A percentile compares a stretch with the other conserved stretches of the same genome.
Evolutionary conservation across 64 coral and sea anemone genomes (phyloP).

Genomic region (Pocillopora damicornis): DNA sequence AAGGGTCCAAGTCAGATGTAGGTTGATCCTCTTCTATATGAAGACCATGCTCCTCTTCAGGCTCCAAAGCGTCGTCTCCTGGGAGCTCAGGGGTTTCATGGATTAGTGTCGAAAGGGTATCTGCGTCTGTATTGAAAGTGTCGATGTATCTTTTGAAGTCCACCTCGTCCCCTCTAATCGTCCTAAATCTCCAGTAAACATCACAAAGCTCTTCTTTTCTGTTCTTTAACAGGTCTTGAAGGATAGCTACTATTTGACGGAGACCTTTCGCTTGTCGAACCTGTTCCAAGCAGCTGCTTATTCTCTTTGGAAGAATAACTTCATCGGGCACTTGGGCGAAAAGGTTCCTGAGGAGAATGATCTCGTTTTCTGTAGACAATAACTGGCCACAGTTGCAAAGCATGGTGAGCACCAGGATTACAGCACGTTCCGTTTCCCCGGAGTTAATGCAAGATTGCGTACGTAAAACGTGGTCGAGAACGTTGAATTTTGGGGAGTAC

Average conservation of each 20-base stretch:
- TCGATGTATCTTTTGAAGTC: neutral
- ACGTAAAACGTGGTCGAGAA: constrained; percentile 35
- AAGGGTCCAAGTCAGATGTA: neutral
- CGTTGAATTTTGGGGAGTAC: constrained; percentile 24
- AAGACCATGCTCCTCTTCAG: neutral
- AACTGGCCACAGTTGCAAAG: constrained; percentile 73
- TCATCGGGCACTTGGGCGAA: neutral
- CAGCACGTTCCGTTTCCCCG: constrained; percentile 56
- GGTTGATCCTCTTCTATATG: neutral
- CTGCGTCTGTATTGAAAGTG: neutral
- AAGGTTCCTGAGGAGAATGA: constrained; percentile 27
- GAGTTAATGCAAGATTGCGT: neutral
- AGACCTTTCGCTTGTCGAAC: neutral
- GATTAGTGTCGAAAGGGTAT: neutral
- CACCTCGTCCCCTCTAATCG: neutral
- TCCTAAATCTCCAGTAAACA: constrained; percentile 34
- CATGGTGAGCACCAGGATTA: constrained; percentile 74
- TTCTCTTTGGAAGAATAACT: neutral
- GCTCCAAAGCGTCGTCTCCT: neutral
- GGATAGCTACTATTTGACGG: constrained; percentile 24
- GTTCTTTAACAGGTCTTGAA: constrained; percentile 17
- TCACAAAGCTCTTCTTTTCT: constrained; percentile 43
- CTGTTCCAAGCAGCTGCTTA: constrained; percentile 18
- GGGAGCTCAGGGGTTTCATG: neutral
- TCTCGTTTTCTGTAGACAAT: constrained; percentile 28